Base-by-base conservation (phyloP, 92 coral and sea anemone species). In the Pocillopora grandis region DNA sequence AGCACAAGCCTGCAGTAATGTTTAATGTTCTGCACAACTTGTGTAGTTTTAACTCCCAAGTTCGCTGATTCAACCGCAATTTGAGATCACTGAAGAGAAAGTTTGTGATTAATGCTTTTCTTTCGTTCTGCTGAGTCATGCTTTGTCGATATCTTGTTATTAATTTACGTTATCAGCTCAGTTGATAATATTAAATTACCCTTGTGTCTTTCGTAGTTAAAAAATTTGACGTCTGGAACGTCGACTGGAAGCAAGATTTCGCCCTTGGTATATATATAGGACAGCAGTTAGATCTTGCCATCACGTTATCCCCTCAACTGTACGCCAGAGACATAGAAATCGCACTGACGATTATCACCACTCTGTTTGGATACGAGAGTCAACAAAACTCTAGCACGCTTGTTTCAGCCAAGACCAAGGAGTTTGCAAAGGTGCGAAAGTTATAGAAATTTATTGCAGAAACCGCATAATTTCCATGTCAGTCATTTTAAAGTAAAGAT, bases 301-400 rank as follows among this genome's bases (percentile, higher is more conserved):
- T 96, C 18, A 85, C 92, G n/a, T 66, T 95, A 72, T 90, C 93
- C 12, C 92, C 95, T 58, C 84, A 94, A 15, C 90, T 96, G 68
- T 96, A 91, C 84, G 92, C 93, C 12, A 92, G 90, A 57, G 99
- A 96, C 89, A 93, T 94, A 60, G 92, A 81, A 58, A 92, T 94
- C 17, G 99, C 93, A 12, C 90, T 85, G 67, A 87, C 66, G 74
- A 89, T 93, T 69, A 89, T 96, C 73, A 87, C 98, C 2, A 94
- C 91, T 66, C 84, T 96, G 81, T 88, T 96, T 72, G 93, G 94
- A 66, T 96, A 94, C 78, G 99, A 96, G 85, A 96, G 99, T 67
- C 80, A 89, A 65, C 99, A 94, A 83, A 93, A 94, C 57, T 88
- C 93, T 5, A 90, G 91, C 80, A 89, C 93, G 15, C 91, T 96